Base-by-base conservation (phyloP, 2,113 vertebrate species). In the Callocephalon fimbriatum region DNA sequence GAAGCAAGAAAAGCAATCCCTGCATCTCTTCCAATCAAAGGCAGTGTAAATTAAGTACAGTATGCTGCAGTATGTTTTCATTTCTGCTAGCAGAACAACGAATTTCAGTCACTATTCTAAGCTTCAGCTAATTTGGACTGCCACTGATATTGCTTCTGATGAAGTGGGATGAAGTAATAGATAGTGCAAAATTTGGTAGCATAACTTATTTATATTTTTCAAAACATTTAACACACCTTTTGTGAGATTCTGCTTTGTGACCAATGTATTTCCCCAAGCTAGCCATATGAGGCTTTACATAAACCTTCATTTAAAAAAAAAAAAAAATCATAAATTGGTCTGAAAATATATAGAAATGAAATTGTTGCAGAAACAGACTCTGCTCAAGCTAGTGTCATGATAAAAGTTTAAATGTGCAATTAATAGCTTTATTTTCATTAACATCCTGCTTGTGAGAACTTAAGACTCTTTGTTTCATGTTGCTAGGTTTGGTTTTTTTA, bases 381-480 rank as follows among this genome's bases (percentile, higher is more conserved):
- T 73, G 54, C 6, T 4, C 5, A 47, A 14, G 17, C 2, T 22
- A 67, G 10, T 51, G 35, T 56, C 3, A 54, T 20, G 26, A 65
- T 47, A 93, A 75, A 82, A 38, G 48, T 15, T 20, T 31, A 75
- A 83, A 42, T 53, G 8, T 5, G 29, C 6, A 62, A 38, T 79
- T 79, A 83, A 62, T 73, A 80, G 21, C 3, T 77, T 83, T 70
- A 47, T 83, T 90, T 81, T 26, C 23, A 93, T 59, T 58, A 63
- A 47, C 7, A 51, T 48, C 21, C 31, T 62, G 19, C 14, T 66
- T 82, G 3, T 51, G 65, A 45, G 29, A 91, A 22, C 26, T 77
- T 66, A 54, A 40, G 25, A 72, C 40, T 81, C 66, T 88, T 77
- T 12, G 6, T 85, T 78, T 62, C 3, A 2, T 48, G 18, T 37